Conservation (phyloP, 2,113 vertebrate genomes). For the Marcusenius ussheri region DNA sequence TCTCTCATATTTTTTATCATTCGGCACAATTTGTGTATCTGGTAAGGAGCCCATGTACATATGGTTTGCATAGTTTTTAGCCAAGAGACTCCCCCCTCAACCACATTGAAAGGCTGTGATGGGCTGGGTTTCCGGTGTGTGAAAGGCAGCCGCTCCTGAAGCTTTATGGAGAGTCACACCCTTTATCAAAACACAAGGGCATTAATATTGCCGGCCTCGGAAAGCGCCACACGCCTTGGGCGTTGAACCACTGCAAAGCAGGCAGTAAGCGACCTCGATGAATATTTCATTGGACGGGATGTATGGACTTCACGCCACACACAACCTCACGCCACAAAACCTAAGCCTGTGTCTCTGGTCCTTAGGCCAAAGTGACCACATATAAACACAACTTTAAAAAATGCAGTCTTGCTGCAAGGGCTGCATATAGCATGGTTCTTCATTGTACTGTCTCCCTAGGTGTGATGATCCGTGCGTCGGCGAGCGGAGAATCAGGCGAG, state of each 20-base stretch:
- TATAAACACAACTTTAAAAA: constrained; percentile 9
- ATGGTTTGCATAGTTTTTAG: not conserved
- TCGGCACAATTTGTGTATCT: not conserved
- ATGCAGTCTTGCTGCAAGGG: not conserved
- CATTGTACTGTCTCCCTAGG: not conserved
- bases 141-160: not conserved
- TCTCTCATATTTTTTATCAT: not conserved
- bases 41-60: not conserved
- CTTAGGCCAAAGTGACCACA: not conserved
- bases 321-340: not conserved
- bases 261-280: not conserved
- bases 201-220: not conserved
- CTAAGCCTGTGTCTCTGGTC: not conserved
- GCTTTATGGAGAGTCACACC: not conserved
- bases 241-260: not conserved
- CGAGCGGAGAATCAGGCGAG: no score
- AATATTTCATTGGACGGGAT: constrained; percentile 8
- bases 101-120: not conserved
- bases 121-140: not conserved
- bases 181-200: not conserved
- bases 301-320: not conserved
- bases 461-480: no score
- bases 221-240: not conserved
- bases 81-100: not conserved
- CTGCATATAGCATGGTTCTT: not conserved